These are phyloP conservation scores for Drosophila picticornis DNA, from an alignment of 2,888 invertebrate species.

Conservation along the genomic window DNA sequence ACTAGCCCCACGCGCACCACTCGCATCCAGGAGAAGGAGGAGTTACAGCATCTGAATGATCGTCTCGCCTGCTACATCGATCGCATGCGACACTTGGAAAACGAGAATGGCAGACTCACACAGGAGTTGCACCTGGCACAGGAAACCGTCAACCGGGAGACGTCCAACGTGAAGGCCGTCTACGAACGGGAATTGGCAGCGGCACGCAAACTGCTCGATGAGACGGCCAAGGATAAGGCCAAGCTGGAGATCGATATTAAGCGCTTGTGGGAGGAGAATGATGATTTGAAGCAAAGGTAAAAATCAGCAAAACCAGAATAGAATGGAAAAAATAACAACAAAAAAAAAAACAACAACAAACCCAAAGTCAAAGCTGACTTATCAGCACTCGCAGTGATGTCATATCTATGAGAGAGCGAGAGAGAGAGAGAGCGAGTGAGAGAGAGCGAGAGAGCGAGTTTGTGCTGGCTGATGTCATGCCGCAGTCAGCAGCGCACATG, in stretches of 20 bases:
- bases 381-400: conserved; percentile 67
- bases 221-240: conserved; percentile 96
- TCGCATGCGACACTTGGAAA: conserved; percentile 95
- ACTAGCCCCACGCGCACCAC: conserved; percentile 95
- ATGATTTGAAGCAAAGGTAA: conserved; percentile 91
- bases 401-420: conserved; percentile 39
- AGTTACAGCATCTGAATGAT: conserved; percentile 97
- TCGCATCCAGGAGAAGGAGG: conserved; percentile 97
- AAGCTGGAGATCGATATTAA: conserved; percentile 97
- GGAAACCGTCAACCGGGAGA: conserved; percentile 95
- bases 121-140: conserved; percentile 93
- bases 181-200: conserved; percentile 97
- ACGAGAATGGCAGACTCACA: conserved; percentile 94
- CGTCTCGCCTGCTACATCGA: conserved; percentile 98
- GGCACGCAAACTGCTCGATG: conserved; percentile 95
- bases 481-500: conserved; percentile 53
- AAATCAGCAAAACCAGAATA: conserved; percentile 5
- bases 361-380: conserved; percentile 29
- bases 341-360: neutral
- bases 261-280: conserved; percentile 94
- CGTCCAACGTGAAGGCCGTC: conserved; percentile 94
- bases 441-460: neutral
- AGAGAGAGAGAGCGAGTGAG: conserved; percentile 6
- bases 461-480: conserved; percentile 66
- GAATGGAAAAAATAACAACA: neutral